Conservation (phyloP, 37 sponge, comb jelly and placozoan species). For the Tethya wilhelma region DNA sequence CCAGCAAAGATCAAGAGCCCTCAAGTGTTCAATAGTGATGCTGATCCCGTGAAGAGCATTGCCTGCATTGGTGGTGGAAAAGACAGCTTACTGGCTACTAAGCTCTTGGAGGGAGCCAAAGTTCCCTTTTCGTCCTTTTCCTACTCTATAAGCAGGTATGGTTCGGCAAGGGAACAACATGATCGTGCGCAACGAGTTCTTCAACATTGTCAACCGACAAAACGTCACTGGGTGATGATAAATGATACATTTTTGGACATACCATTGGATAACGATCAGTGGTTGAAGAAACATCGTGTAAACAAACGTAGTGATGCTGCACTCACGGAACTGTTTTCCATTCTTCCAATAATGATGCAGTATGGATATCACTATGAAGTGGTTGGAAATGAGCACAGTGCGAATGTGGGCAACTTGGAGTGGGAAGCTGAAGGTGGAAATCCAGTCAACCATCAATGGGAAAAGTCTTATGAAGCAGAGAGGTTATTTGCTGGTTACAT, state of each 20-base stretch:
- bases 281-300: neutral
- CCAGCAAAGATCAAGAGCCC: too few species aligned
- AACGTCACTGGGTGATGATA: conserved; percentile 4
- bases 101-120: neutral
- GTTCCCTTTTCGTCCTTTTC: conserved; percentile 10
- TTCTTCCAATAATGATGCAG: too few species aligned
- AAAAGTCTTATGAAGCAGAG: conserved; percentile 9
- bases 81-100: neutral
- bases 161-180: conserved; percentile 3
- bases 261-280: conserved; percentile 5
- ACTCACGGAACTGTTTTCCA: neutral
- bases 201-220: too few species aligned
- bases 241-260: neutral
- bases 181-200: too few species aligned
- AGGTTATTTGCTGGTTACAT: neutral
- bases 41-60: neutral
- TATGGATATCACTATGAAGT: neutral
- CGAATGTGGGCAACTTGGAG: conserved; percentile 24
- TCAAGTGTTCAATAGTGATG: too few species aligned
- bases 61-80: conserved; percentile 20
- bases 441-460: conserved; percentile 37
- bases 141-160: conserved; percentile 2
- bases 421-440: conserved; percentile 20
- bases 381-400: conserved; percentile 23
- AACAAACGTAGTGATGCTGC: too few species aligned